A percentile compares a stretch with the other conserved stretches of the same genome.
phyloP scores from a whole-genome alignment of 2,888 invertebrate species.

The Melanchra persicariae region DNA sequence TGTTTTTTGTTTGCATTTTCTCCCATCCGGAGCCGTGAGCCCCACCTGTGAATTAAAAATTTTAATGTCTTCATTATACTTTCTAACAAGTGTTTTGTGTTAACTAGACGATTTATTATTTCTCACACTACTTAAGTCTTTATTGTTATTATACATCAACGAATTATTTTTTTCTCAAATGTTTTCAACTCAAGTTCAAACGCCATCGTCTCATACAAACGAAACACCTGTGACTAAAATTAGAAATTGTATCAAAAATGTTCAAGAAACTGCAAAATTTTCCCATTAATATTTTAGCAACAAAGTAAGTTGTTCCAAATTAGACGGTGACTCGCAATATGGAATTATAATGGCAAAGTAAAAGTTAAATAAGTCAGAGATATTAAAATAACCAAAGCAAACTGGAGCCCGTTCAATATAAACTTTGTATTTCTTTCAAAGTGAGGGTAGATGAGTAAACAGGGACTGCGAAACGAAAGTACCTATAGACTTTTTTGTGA shows the following conservation, averaged over 20 bases:
- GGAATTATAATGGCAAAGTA: slow-evolving; percentile 35
- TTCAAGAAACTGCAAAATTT: slow-evolving; percentile 17
- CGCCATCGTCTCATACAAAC: background rate
- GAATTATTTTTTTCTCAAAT: slow-evolving; percentile 7
- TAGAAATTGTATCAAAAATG: background rate
- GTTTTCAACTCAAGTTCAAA: slow-evolving; percentile 19
- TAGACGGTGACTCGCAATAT: slow-evolving; percentile 16
- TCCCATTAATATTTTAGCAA: slow-evolving; percentile 30
- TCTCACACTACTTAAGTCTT: slow-evolving; percentile 34
- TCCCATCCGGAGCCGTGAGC: slow-evolving; percentile 69
- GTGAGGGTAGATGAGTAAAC: slow-evolving; percentile 46
- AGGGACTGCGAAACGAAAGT: slow-evolving; percentile 22
- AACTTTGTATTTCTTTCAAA: slow-evolving; percentile 56
- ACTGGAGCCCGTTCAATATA: slow-evolving; percentile 48
- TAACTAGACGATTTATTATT: slow-evolving; percentile 23
- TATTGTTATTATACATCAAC: slow-evolving; percentile 7
- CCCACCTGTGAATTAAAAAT: slow-evolving; percentile 72
- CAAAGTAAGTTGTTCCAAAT: slow-evolving; percentile 24
- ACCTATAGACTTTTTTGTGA: slow-evolving; percentile 29
- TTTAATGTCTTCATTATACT: slow-evolving; percentile 38
- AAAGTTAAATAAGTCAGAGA: slow-evolving; percentile 43
- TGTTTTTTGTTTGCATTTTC: slow-evolving; percentile 92
- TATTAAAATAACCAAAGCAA: slow-evolving; percentile 42
- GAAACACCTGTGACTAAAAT: background rate
- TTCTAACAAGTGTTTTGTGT: slow-evolving; percentile 37